Evolutionary conservation across 1,140 invertebrate genomes (phyloP).

Genomic region (Drosophila kanapiae): DNA sequence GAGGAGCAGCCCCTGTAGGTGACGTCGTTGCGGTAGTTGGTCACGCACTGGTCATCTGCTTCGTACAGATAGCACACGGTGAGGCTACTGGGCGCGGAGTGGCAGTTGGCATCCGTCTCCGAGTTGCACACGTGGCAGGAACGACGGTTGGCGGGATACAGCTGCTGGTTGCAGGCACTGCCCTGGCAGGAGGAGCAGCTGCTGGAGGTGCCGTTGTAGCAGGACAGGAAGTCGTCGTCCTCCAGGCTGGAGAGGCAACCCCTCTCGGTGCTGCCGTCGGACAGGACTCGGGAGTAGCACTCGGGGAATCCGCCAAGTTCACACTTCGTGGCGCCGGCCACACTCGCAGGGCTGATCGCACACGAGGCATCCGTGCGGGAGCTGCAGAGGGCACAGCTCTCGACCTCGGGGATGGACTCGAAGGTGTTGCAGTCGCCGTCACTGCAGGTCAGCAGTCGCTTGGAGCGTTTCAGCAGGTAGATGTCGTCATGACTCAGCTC

Average conservation of each 20-base stretch:
- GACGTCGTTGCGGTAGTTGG: constrained; percentile 55
- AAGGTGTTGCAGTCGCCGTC: constrained; percentile 65
- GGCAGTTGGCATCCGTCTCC: constrained; percentile 47
- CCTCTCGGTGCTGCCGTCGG: constrained; percentile 72
- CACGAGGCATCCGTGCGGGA: constrained; percentile 72
- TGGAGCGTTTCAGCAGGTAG: constrained; percentile 43
- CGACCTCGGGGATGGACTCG: constrained; percentile 46
- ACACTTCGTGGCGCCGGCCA: constrained; percentile 50
- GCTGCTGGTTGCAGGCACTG: constrained; percentile 53
- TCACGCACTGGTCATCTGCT: constrained; percentile 63
- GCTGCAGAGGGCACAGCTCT: constrained; percentile 66
- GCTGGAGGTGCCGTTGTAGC: constrained; percentile 68
- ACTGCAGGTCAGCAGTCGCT: constrained; percentile 62
- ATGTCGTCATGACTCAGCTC: constrained; percentile 63
- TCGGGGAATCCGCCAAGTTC: constrained; percentile 52
- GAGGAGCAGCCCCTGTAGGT: constrained; percentile 69
- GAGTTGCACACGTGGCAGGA: constrained; percentile 79
- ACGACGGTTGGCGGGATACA: constrained; percentile 59
- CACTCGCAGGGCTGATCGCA: constrained; percentile 51
- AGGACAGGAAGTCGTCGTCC: constrained; percentile 69
- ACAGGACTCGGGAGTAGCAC: constrained; percentile 68
- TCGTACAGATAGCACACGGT: constrained; percentile 62
- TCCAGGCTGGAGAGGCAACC: constrained; percentile 76
- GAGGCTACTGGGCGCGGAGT: constrained; percentile 53
- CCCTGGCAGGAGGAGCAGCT: constrained; percentile 61